Evolutionary conservation across 2,113 vertebrate species (phyloP).

Genomic region (Lucifuga dentata): DNA sequence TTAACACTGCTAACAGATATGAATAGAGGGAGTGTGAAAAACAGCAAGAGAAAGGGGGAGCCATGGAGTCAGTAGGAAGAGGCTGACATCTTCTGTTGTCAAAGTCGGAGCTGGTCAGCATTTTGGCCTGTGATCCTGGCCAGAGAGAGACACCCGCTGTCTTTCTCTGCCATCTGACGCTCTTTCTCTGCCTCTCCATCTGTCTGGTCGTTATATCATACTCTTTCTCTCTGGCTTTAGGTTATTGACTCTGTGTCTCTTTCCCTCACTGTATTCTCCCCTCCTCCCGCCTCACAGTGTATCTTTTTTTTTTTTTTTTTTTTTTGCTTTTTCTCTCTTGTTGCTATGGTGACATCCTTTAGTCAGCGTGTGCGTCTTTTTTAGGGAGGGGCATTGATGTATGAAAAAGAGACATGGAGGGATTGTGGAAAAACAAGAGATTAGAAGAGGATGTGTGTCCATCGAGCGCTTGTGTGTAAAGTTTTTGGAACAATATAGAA

Average conservation of each 20-base stretch:
- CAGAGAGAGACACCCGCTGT: slow-evolving; percentile 66
- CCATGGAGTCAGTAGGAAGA: slow-evolving; percentile 5
- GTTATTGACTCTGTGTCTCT: slow-evolving; percentile 67
- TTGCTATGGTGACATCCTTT: slow-evolving; percentile 79
- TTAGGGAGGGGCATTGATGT: slow-evolving; percentile 74
- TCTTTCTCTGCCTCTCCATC: slow-evolving; percentile 72
- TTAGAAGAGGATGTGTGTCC: slow-evolving; percentile 27
- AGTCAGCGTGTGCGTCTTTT: slow-evolving; percentile 67
- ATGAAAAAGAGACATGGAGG: slow-evolving; percentile 57
- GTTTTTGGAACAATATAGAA: slow-evolving; percentile 1
- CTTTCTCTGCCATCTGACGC: slow-evolving; percentile 65
- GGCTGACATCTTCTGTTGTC: slow-evolving; percentile 68
- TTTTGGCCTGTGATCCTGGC: slow-evolving; percentile 47
- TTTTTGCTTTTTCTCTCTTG: slow-evolving; percentile 64
- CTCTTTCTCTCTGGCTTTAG: slow-evolving; percentile 67
- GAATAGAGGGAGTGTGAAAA: slow-evolving; percentile 61
- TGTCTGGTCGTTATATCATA: slow-evolving; percentile 66
- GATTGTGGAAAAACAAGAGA: slow-evolving; percentile 22
- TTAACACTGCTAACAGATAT: slow-evolving; percentile 55
- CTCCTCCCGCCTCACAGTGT: slow-evolving; percentile 56
- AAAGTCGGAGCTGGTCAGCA: slow-evolving; percentile 58
- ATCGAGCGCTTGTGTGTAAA: slow-evolving; percentile 9
- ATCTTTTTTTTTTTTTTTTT: slow-evolving; percentile 57
- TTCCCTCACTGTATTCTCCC: slow-evolving; percentile 56
- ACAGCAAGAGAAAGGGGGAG: slow-evolving; percentile 40